Conservation (phyloP, 2,797 vertebrate species). For the Threskiornis aethiopicus region DNA sequence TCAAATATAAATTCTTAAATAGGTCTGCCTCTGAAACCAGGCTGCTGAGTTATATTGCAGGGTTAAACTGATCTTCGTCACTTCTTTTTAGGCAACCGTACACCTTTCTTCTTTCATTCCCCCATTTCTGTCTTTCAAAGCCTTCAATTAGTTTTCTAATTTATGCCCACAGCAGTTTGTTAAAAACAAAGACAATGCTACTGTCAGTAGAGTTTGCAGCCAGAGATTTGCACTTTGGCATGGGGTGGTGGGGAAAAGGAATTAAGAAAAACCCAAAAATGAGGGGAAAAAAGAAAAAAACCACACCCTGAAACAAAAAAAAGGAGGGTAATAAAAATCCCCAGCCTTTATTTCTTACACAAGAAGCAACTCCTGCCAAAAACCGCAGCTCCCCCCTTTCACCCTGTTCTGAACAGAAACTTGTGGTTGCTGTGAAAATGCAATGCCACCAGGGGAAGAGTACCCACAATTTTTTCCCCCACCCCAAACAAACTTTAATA, state of each 20-base stretch:
- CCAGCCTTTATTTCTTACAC: neutral
- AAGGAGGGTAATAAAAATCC: no score
- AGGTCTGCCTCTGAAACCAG: neutral
- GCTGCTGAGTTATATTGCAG: neutral
- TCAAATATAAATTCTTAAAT: neutral
- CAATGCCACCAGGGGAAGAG: neutral
- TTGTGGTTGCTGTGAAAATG: no score
- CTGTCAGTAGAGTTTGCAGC: neutral
- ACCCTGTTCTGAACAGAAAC: neutral
- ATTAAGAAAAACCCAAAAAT: neutral
- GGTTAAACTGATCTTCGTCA: neutral
- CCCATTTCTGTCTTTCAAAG: neutral
- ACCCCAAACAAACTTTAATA: rapidly evolving
- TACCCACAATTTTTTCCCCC: no score
- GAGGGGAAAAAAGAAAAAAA: no score
- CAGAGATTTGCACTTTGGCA: neutral
- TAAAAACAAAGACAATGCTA: neutral
- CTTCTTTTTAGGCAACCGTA: neutral
- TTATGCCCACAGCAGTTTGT: neutral
- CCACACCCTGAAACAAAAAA: neutral
- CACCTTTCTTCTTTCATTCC: neutral
- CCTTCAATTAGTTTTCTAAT: neutral
- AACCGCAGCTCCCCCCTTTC: neutral
- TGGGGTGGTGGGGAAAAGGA: neutral
- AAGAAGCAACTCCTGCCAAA: neutral